phyloP scores from a whole-genome alignment of 1,140 invertebrate species.

The Bombus cullumanus region DNA sequence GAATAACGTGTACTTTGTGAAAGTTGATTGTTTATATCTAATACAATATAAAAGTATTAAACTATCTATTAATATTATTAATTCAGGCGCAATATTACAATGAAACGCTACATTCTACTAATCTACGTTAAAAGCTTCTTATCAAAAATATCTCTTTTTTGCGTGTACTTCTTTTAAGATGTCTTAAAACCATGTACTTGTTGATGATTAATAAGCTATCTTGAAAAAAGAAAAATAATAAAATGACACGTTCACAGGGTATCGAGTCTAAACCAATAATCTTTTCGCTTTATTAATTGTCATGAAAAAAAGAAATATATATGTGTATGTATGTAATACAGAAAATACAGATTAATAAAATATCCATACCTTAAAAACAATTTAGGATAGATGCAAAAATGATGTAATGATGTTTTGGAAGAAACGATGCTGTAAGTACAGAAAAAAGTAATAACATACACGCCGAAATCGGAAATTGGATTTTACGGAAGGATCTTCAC shows the following conservation, averaged over 20 bases:
- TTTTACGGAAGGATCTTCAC: conserved; percentile 6
- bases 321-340: conserved; percentile 16
- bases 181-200: neutral
- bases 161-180: neutral
- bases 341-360: conserved; percentile 39
- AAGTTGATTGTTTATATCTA: neutral
- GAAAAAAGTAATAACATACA: conserved; percentile 10
- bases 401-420: neutral
- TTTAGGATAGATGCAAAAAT: conserved; percentile 24
- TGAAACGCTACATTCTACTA: conserved; percentile 1
- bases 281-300: conserved; percentile 51
- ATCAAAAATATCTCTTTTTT: conserved; percentile 4
- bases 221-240: neutral
- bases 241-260: neutral
- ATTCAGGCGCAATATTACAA: conserved; percentile 11
- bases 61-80: conserved; percentile 19
- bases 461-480: neutral
- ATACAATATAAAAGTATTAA: conserved; percentile 23
- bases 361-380: conserved; percentile 39
- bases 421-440: conserved; percentile 5
- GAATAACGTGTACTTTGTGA: neutral
- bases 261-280: conserved; percentile 31
- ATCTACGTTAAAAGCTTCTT: conserved; percentile 19
- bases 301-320: conserved; percentile 31
- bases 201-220: neutral